Evolutionary conservation across 2,888 invertebrate genomes (phyloP), one percentile per base, ranked within the genome.

Genomic region (Papilio demoleus): DNA sequence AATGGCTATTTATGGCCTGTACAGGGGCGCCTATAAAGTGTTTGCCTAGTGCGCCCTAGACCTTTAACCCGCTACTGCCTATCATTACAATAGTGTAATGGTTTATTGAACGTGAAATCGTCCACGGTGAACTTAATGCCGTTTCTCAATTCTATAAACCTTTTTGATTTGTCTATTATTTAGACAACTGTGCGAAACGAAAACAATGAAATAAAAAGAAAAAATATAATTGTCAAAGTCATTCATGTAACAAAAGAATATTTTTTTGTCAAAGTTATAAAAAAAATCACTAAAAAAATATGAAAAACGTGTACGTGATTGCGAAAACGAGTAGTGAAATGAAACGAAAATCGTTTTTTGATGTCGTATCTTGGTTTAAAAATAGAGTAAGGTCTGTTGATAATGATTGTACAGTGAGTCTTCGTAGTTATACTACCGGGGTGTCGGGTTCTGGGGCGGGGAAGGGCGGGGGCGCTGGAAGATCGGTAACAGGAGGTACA

Each of bases 401-500:
- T 4, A 45, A n/a, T 45, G 31, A 45, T 22, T 17, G 11, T 8
- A 22, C 17, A n/a, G 56, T 56, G 8, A 56, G n/a, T 9, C 45
- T 34, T 31, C 34, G 42, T n/a, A 24, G 14, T 0, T 62, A 60
- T 36, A 70, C 73, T n/a, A 8, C 73, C 27, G 76, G 77, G 4
- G 6, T 31, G 0, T 82, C 86, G 4, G 90, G 87, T 0, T 76
- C 81, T n/a, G 88, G 88, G 0, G 85, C 78, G 0, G 87, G 87
- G 0, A 88, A 79, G 42, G 88, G 88, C 0, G 88, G 89, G 0
- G 88, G 87, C 0, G 76, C 75, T 0, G 88, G 88, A 0, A 89
- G 89, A 0, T 72, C 84, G 0, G 85, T 86, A 66, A 79, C 86
- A 0, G 89, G 88, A 0, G 88, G 86, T 27, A 81, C 81, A 0